Percentiles rank a stretch among this genome's conserved stretches.
Conservation (phyloP, 2,113 vertebrate genomes). For the Stictonetta naevosa region DNA sequence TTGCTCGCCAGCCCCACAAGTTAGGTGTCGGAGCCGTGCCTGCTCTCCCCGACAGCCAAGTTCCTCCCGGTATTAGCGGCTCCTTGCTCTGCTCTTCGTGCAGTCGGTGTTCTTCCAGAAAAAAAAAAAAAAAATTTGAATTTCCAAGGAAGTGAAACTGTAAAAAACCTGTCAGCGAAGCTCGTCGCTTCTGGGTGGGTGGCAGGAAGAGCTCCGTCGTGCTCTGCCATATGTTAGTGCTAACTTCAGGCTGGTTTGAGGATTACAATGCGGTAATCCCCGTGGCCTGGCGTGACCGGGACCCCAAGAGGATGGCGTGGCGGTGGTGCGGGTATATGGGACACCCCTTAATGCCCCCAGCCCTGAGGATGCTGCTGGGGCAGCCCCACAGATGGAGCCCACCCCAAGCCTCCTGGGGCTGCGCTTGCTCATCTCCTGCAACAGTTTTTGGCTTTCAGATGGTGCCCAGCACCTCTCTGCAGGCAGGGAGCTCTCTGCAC, state of each 20-base stretch:
- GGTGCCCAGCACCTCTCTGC: not conserved
- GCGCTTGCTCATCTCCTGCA: too few relatives aligned
- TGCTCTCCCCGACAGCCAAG: not conserved
- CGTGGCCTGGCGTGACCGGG: too few relatives aligned
- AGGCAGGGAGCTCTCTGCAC: not conserved
- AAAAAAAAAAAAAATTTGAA: not conserved
- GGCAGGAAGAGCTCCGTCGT: not conserved
- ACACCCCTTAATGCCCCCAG: too few relatives aligned
- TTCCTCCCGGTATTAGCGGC: not conserved
- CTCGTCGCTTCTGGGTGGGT: not conserved
- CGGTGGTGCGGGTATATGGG: too few relatives aligned
- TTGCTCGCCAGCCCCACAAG: not conserved
- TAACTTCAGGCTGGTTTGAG: not conserved
- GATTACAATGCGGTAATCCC: not conserved
- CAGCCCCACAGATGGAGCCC: not conserved
- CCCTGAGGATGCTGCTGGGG: not conserved
- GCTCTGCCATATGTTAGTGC: not conserved
- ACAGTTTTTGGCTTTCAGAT: not conserved
- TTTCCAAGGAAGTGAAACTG: not conserved
- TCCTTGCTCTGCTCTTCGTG: accelerated
- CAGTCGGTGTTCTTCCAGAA: not conserved
- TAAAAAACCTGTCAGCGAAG: not conserved
- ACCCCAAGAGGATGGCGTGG: accelerated
- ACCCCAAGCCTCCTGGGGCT: not conserved
- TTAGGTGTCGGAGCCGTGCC: accelerated